Evolutionary conservation across 23 tunicate species (phyloP).

Genomic region (Diplosoma virens): DNA sequence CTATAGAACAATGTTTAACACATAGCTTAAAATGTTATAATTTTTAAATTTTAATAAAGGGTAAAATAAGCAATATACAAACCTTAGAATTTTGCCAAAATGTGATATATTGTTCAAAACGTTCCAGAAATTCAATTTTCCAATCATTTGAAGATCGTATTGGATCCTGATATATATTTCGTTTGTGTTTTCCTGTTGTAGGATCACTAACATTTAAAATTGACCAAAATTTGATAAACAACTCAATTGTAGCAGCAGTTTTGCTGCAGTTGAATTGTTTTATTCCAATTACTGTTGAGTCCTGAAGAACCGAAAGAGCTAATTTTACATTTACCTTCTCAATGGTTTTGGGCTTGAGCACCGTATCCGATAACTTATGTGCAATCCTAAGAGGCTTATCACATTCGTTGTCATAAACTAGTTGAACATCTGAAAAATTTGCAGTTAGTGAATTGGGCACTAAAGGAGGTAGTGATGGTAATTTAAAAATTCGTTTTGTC

Average conservation of each 20-base stretch:
- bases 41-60: too few species aligned
- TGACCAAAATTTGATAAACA: background rate
- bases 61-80: too few species aligned
- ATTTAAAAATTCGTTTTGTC: background rate
- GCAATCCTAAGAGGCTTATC: background rate
- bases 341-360: background rate
- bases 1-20: background rate
- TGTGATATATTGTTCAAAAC: background rate
- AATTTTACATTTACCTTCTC: background rate
- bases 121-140: background rate
- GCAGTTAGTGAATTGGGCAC: background rate
- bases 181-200: background rate
- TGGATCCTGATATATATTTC: background rate
- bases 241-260: background rate
- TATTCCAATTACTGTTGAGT: background rate
- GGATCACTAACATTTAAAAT: background rate
- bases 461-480: background rate
- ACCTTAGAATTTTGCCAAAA: background rate
- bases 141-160: background rate
- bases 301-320: background rate
- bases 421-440: background rate
- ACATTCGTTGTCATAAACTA: background rate
- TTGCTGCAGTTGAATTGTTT: background rate
- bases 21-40: too few species aligned
- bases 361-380: background rate